Evolutionary conservation across 2,888 invertebrate genomes (phyloP).

Genomic region (Drosophila percnosoma): DNA sequence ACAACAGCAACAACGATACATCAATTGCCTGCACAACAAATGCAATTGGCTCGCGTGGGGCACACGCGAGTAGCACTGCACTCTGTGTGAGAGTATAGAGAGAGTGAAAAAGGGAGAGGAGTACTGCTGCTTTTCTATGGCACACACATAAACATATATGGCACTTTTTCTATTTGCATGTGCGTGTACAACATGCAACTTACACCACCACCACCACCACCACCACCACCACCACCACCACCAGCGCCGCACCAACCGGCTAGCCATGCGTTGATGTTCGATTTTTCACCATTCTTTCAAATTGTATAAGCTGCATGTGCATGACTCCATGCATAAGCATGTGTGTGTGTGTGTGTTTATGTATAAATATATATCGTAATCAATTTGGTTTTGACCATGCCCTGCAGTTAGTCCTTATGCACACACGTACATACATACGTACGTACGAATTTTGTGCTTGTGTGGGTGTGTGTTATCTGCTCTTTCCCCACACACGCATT

Average conservation of each 20-base stretch:
- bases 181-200: constrained; percentile 53
- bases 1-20: constrained; percentile 39
- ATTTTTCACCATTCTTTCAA: constrained; percentile 70
- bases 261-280: constrained; percentile 66
- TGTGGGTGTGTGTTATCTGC: background rate
- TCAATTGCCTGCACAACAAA: constrained; percentile 56
- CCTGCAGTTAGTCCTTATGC: constrained; percentile 19
- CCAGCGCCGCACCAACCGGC: constrained; percentile 43
- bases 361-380: constrained; percentile 27
- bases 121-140: constrained; percentile 39
- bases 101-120: constrained; percentile 3
- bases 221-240: constrained; percentile 5
- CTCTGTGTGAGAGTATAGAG: background rate
- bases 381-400: constrained; percentile 44
- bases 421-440: background rate
- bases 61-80: constrained; percentile 23
- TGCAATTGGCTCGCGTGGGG: constrained; percentile 56
- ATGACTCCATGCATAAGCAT: constrained; percentile 3
- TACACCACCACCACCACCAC: constrained; percentile 20
- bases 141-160: constrained; percentile 24
- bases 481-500: background rate
- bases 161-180: constrained; percentile 52
- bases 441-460: background rate
- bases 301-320: constrained; percentile 35
- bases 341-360: constrained; percentile 2